These are phyloP conservation scores for Sarcophaga bullata DNA, from an alignment of 1,140 invertebrate species.

Conservation along the genomic window DNA sequence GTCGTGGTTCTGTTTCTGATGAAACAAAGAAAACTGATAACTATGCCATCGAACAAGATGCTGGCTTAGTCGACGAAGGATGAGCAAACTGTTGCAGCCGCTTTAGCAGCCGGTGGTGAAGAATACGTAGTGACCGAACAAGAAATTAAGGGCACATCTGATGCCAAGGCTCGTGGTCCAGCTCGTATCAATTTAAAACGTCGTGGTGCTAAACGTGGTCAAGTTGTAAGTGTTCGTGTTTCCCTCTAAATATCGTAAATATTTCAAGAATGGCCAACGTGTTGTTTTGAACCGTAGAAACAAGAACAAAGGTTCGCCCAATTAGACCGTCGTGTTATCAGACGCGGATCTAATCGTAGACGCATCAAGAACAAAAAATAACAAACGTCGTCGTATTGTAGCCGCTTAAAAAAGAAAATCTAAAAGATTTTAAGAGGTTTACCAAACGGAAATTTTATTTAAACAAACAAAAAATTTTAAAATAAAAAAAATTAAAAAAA, in stretches of 20 bases:
- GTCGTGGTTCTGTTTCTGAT: not conserved
- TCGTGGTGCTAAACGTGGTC: conserved; percentile 55
- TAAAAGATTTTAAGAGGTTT: not conserved
- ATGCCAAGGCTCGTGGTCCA: conserved; percentile 53
- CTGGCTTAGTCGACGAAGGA: not conserved
- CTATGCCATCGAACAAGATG: conserved; percentile 7
- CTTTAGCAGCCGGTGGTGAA: conserved; percentile 57
- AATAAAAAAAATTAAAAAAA: not conserved
- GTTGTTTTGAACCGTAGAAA: conserved; percentile 50
- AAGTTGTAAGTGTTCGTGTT: conserved; percentile 57
- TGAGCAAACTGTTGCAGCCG: conserved; percentile 56
- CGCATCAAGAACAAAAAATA: conserved; percentile 41
- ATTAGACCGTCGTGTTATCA: conserved; percentile 55
- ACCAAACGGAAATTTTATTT: not conserved
- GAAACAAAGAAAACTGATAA: not conserved
- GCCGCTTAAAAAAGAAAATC: not conserved
- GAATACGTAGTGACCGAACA: conserved; percentile 57
- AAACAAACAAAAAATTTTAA: not conserved
- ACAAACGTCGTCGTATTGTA: conserved; percentile 40
- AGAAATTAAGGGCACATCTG: conserved; percentile 50
- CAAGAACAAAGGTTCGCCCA: conserved; percentile 53
- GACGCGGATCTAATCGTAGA: conserved; percentile 48
- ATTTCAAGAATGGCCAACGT: conserved; percentile 62
- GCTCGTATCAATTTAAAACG: conserved; percentile 56
- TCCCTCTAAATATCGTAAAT: conserved; percentile 57